Evolutionary conservation across 2,888 invertebrate species (phyloP), one percentile per base, ranked within the genome.

Genomic region (Dyspetes luteomarginatus): DNA sequence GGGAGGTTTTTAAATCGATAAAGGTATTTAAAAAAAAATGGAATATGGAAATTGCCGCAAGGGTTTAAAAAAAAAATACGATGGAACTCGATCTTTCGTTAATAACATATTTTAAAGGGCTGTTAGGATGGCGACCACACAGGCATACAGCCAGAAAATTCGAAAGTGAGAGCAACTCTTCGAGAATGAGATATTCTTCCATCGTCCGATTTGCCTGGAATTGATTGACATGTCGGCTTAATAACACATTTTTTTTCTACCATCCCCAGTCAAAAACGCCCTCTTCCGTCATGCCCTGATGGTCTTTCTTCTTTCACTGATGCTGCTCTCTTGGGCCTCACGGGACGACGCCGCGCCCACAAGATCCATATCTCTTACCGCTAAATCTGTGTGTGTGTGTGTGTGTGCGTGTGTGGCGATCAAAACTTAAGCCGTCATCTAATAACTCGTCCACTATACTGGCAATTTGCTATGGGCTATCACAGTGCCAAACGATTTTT

Each of bases 101-200:
- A 88, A 89, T 85, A 83, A 87, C 77, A 84, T 82, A 85, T 86
- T 87, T 87, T 85, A 85, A 81, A 62, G 71, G 77, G 71, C 83
- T 73, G 84, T 87, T 87, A 85, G 76, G 74, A 26, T 52, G 24
- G 48, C 81, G 87, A 83, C 85, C 87, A 85, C 86, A 86, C 78
- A 72, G 73, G 73, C 28, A 52, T 56, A 50, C 48, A 50, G 17
- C 41, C 4, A 56, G 26, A 43, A 24, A 65, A 72, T 52, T 64
- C 50, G 48, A 73, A 65, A 77, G 50, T 17, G 43, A 73, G 68
- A 64, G 50, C 68, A 69, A 41, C 43, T 45, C 60, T 50, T 64
- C n/a, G 43, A 30, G 36, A 64, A 62, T 22, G 56, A 45, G 17
- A 43, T 62, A 15, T 76, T 48, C 43, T 50, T 43, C 50, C 55